These are phyloP conservation scores for Portevinia maculata DNA, from an alignment of 2,888 invertebrate genomes.

Conservation along the genomic window DNA sequence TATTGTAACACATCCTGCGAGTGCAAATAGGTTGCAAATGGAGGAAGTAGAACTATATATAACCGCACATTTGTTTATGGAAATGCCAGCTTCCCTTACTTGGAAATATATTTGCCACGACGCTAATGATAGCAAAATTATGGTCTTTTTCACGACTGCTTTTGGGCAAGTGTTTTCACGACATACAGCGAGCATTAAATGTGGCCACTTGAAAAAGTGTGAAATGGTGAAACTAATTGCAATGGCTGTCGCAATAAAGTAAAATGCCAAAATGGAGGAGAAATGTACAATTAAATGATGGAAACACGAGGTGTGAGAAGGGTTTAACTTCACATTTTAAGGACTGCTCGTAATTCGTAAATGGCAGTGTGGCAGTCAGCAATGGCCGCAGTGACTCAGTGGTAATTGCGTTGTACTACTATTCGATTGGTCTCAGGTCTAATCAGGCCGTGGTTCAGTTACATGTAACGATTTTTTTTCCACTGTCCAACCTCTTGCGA, in stretches of 20 bases:
- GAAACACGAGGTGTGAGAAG: not conserved
- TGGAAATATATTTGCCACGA: conserved; percentile 53
- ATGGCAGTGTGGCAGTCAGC: conserved; percentile 34
- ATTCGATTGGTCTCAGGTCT: no score
- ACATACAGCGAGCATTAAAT: conserved; percentile 7
- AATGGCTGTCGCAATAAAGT: conserved; percentile 65
- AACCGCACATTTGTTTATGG: no score
- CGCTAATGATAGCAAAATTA: conserved; percentile 72
- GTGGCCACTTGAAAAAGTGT: conserved; percentile 46
- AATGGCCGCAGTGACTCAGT: no score
- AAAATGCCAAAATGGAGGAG: conserved; percentile 54
- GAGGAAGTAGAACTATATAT: not conserved
- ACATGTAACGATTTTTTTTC: no score
- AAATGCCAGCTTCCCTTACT: conserved; percentile 20
- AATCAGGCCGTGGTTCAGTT: no score
- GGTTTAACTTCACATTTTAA: conserved; percentile 29
- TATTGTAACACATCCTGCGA: conserved; percentile 47
- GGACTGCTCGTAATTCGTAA: no score
- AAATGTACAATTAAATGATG: conserved; percentile 10
- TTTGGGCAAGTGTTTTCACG: not conserved
- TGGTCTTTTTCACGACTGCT: conserved; percentile 29
- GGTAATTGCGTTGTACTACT: no score
- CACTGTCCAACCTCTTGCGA: no score
- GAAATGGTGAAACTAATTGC: conserved; percentile 67
- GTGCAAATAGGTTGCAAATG: conserved; percentile 21